A percentile compares a stretch with the other conserved stretches of the same genome.
Evolutionary conservation across 2,113 vertebrate genomes (phyloP).

Genomic region (Festucalex cinctus): DNA sequence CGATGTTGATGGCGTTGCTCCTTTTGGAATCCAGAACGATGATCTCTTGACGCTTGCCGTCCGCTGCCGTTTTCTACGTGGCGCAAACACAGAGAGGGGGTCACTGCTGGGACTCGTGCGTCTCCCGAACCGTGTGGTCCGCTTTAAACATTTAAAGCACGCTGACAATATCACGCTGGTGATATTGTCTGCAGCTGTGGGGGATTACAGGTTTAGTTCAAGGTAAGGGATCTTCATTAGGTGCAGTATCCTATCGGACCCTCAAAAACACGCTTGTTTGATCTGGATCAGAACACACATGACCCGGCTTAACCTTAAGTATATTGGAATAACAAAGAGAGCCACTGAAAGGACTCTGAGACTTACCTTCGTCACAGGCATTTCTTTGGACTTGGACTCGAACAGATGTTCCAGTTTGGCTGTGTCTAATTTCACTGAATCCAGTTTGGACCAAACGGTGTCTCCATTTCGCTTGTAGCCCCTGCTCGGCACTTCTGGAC

Average conservation of each 20-base stretch:
- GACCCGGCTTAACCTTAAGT: conserved; percentile 21
- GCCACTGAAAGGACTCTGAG: neutral
- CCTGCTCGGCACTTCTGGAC: conserved; percentile 82
- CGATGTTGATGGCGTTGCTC: conserved; percentile 97
- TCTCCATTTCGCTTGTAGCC: conserved; percentile 81
- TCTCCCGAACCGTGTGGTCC: conserved; percentile 19
- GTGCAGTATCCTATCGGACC: conserved; percentile 34
- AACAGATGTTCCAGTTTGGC: conserved; percentile 94
- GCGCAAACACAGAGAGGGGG: conserved; percentile 13
- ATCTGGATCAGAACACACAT: conserved; percentile 15
- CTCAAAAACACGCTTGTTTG: conserved; percentile 18
- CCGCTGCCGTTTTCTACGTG: conserved; percentile 86
- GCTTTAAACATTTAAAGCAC: conserved; percentile 30
- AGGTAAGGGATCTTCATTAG: no score
- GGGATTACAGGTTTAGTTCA: conserved; percentile 4
- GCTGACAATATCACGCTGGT: conserved; percentile 19
- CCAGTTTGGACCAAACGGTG: conserved; percentile 93
- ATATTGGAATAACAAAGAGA: neutral
- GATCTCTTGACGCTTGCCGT: conserved; percentile 92
- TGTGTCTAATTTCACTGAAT: conserved; percentile 90
- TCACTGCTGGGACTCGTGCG: conserved; percentile 14
- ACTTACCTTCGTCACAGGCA: conserved; percentile 89
- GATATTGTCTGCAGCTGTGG: conserved; percentile 28
- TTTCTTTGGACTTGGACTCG: conserved; percentile 95
- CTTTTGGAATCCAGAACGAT: conserved; percentile 95